Percentiles rank a stretch among this genome's conserved stretches.
phyloP scores from a whole-genome alignment of 2,113 vertebrate genomes.

The Crotophaga sulcirostris region DNA sequence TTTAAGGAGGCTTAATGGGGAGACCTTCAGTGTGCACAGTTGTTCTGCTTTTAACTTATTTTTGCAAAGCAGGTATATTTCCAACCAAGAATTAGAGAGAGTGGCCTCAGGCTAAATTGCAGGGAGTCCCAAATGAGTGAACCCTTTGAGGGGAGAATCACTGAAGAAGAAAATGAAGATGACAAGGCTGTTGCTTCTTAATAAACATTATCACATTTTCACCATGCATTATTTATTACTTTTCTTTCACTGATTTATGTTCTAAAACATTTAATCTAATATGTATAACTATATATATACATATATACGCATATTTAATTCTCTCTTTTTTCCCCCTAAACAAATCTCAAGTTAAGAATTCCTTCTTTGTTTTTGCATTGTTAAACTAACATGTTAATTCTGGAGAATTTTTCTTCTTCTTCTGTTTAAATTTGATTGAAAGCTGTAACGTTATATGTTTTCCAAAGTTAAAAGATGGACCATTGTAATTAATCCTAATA shows the following conservation, averaged over 20 bases:
- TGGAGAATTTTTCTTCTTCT: background rate
- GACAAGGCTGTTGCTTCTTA: conserved; percentile 84
- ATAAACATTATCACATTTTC: conserved; percentile 84
- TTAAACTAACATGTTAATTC: conserved; percentile 29
- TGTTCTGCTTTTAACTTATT: conserved; percentile 76
- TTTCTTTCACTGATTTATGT: conserved; percentile 78
- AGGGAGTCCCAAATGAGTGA: conserved; percentile 77
- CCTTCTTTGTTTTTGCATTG: background rate
- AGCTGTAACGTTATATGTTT: background rate
- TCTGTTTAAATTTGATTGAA: conserved; percentile 2
- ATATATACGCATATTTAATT: conserved; percentile 40
- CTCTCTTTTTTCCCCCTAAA: background rate
- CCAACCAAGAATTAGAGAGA: conserved; percentile 75
- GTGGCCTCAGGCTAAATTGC: conserved; percentile 78
- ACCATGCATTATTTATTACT: conserved; percentile 82
- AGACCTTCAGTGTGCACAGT: conserved; percentile 56
- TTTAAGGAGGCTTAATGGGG: conserved; percentile 60
- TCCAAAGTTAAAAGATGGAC: background rate
- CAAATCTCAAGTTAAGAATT: conserved; percentile 10
- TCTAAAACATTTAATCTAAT: conserved; percentile 77
- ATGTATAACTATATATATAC: conserved; percentile 58
- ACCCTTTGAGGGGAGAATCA: conserved; percentile 77
- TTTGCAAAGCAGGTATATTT: conserved; percentile 80
- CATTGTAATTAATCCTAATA: background rate
- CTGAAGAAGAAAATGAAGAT: conserved; percentile 83